These are phyloP conservation scores for Chaenocephalus aceratus DNA, from an alignment of 2,113 vertebrate genomes.

Conservation along the genomic window DNA sequence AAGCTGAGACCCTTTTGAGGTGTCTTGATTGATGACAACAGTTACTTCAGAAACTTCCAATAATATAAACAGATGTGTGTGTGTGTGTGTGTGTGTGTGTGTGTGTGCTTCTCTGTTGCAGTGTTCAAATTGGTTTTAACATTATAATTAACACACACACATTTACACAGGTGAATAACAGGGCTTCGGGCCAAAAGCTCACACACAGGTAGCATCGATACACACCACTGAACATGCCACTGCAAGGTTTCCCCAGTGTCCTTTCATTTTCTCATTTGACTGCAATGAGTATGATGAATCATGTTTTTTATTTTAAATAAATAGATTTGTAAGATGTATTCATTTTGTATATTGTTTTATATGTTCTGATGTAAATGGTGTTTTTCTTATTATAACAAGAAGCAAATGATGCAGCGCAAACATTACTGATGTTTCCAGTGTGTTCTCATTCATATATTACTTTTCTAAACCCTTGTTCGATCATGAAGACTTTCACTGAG, in stretches of 20 bases:
- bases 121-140: conserved; percentile 3
- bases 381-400: too few relatives aligned
- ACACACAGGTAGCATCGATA: conserved; percentile 33
- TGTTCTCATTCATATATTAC: too few relatives aligned
- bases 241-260: conserved; percentile 41
- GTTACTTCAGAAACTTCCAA: conserved; percentile 11
- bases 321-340: conserved; percentile 72
- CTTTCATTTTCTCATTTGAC: conserved; percentile 51
- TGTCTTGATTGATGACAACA: conserved; percentile 1
- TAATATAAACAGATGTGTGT: not conserved
- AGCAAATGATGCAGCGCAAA: too few relatives aligned
- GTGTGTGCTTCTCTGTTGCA: not conserved
- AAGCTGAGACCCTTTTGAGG: not conserved
- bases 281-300: conserved; percentile 53
- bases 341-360: conserved; percentile 32
- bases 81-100: conserved; percentile 14
- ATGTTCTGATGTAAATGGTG: not conserved
- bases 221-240: conserved; percentile 23
- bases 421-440: too few relatives aligned
- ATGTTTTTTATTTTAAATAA: conserved; percentile 71
- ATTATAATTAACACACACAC: conserved; percentile 4
- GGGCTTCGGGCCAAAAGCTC: conserved; percentile 37
- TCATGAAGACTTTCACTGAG: too few relatives aligned
- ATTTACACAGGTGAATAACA: conserved; percentile 1
- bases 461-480: too few relatives aligned